Evolutionary conservation across 2,113 vertebrate species (phyloP), one percentile per base, ranked within the genome.

Genomic region (Plecotus auritus): DNA sequence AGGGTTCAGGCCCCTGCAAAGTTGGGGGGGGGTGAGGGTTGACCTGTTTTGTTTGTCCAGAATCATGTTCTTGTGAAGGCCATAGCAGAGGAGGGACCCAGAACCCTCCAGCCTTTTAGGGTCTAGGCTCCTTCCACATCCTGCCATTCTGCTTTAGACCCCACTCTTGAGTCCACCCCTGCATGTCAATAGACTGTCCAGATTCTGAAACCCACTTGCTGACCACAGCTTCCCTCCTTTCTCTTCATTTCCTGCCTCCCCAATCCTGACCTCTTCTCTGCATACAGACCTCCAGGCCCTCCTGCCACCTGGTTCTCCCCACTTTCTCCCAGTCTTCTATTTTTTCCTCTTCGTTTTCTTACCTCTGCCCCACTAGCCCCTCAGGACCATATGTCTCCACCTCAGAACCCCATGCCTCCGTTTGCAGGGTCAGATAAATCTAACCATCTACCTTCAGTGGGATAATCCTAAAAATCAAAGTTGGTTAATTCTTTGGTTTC

Each of bases 391-490:
- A 47, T 11, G 2, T 45, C 64, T 96, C 47, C 64, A 59, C 69
- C 30, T 72, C 22, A 77, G 69, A 82, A 49, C 7, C 30, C n/a
- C 61, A 47, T 9, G 2, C n/a, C 64, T 96, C 40, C 56, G 26
- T 84, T 80, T 22, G 28, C 56, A 87, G 47, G 13, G 35, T 87
- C 90, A 51, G 30, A 37, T 77, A 28, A 84, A 84, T 92, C 61
- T 77, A 51, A 77, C 23, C 70, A 83, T 83, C 9, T 40, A 88
- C 17, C 28, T 84, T 61, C 32, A 70, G 49, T 9, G 13, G 18
- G 26, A 80, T 74, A 64, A 70, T 74, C 22, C 17, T 87, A 84
- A 95, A 90, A 84, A n/a, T 69, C 30, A 74, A 95, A 92, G 70
- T 64, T 73, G 23, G 40, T 82, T 85, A 42, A 86, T 82, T 82